Evolutionary conservation across 2,888 invertebrate species (phyloP).

Genomic region (Ormyrus pomaceus): DNA sequence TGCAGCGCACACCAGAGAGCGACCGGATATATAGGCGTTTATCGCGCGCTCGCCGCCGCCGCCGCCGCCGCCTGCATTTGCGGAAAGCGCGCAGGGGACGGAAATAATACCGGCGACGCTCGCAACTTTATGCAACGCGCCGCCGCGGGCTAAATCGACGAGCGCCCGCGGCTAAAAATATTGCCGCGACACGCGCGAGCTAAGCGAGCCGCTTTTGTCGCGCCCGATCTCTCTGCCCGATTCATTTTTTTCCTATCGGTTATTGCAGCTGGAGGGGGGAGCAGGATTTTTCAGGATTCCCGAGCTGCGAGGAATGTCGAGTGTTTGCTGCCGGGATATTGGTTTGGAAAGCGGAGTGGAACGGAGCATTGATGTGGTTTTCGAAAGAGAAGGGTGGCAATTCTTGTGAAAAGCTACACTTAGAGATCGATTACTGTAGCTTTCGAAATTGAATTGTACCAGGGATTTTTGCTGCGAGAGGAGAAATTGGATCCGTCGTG

Average conservation of each 20-base stretch:
- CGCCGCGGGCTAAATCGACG: background rate
- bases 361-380: too few species aligned
- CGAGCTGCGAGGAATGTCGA: background rate
- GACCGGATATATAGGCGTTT: slow-evolving; percentile 11
- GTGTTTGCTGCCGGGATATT: too few species aligned
- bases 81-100: slow-evolving; percentile 28
- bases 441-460: too few species aligned
- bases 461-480: too few species aligned
- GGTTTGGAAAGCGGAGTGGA: too few species aligned
- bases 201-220: too few species aligned
- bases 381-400: too few species aligned
- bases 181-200: background rate
- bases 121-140: slow-evolving; percentile 44
- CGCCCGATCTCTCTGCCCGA: too few species aligned
- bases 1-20: background rate
- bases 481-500: too few species aligned
- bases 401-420: too few species aligned
- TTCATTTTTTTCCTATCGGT: too few species aligned
- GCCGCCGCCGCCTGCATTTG: background rate
- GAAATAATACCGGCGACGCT: slow-evolving; percentile 46
- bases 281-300: background rate
- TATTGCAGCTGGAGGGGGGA: background rate
- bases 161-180: background rate
- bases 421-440: too few species aligned
- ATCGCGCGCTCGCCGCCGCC: background rate